These are phyloP conservation scores for Bovichtus diacanthus DNA, from an alignment of 2,797 vertebrate genomes.

Conservation along the genomic window DNA sequence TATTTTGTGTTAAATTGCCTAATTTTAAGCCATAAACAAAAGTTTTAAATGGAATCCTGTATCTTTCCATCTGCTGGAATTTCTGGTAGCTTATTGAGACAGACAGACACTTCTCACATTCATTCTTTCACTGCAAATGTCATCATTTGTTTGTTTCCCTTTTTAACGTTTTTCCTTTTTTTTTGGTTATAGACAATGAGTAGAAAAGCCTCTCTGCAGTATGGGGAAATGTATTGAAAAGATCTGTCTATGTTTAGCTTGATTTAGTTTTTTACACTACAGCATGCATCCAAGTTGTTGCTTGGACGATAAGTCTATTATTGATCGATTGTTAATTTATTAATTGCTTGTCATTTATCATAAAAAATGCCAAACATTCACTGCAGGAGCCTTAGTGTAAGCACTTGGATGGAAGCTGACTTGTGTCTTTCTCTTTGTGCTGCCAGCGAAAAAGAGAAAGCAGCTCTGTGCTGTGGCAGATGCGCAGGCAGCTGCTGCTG, in stretches of 20 bases:
- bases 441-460: conserved; percentile 94
- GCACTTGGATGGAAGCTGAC: not conserved
- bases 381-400: not conserved
- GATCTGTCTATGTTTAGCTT: not conserved
- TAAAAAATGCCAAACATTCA: not conserved
- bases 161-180: not conserved
- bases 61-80: conserved; percentile 20
- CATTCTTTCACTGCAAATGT: conserved; percentile 17
- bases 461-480: conserved; percentile 98
- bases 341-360: not conserved
- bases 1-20: not conserved
- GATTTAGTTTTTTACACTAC: not conserved
- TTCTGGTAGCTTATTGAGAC: conserved; percentile 18
- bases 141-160: conserved; percentile 2
- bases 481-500: conserved; percentile 96
- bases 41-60: not conserved
- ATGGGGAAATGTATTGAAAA: not conserved
- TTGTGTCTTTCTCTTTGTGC: not conserved
- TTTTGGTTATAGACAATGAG: too few species aligned
- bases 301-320: not conserved
- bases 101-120: not conserved
- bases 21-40: conserved; percentile 1
- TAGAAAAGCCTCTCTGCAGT: not conserved
- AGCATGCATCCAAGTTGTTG: not conserved
- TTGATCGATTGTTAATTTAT: not conserved